Evolutionary conservation across 2,797 vertebrate genomes (phyloP).

Genomic region (Channallabes apus): DNA sequence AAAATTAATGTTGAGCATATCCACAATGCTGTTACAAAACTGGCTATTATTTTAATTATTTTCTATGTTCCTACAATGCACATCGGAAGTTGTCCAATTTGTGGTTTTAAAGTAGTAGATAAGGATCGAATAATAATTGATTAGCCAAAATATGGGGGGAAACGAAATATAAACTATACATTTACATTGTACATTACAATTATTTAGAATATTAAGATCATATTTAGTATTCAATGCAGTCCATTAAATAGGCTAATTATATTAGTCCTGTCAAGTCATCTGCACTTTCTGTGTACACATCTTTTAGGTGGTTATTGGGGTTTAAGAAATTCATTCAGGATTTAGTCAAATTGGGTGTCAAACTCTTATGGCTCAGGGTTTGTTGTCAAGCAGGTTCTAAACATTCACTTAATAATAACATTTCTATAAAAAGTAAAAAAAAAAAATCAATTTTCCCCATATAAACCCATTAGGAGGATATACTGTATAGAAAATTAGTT

Average conservation of each 20-base stretch:
- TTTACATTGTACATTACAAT: no score
- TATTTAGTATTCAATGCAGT: no score
- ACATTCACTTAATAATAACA: neutral
- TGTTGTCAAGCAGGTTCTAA: neutral
- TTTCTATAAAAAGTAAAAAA: neutral
- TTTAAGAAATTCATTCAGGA: neutral
- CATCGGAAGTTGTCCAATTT: neutral
- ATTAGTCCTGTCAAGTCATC: neutral
- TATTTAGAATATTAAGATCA: neutral
- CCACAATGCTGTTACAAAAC: neutral
- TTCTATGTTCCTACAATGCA: neutral
- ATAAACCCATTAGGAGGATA: neutral
- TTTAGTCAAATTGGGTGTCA: neutral
- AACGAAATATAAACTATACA: neutral
- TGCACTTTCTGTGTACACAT: no score
- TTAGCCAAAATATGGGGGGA: neutral
- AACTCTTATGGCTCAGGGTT: neutral
- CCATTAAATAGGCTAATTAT: neutral
- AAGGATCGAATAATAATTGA: neutral
- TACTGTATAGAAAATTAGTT: neutral
- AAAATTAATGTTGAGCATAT: neutral
- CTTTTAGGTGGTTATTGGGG: no score
- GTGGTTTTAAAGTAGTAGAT: neutral
- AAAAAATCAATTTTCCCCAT: neutral
- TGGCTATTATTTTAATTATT: neutral